Evolutionary conservation across 2,797 vertebrate species (phyloP).

Genomic region (Crenichthys baileyi): DNA sequence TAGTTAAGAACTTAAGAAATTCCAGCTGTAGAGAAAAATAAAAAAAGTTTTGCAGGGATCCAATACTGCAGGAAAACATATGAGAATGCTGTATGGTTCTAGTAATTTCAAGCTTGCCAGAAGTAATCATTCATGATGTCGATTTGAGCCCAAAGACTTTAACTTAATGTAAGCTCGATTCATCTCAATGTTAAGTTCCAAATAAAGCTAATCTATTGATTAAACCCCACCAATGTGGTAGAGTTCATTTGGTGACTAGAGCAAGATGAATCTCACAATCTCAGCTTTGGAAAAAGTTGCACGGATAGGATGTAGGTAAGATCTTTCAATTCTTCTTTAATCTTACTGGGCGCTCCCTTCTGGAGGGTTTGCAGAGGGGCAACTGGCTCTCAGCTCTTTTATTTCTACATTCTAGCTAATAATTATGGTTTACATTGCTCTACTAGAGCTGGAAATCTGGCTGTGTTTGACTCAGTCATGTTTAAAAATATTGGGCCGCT

Average conservation of each 20-base stretch:
- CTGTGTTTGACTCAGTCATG: background rate
- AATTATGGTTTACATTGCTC: background rate
- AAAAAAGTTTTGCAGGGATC: too few relatives aligned
- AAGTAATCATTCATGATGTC: conserved; percentile 19
- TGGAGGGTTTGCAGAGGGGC: conserved; percentile 96
- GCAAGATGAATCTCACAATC: conserved; percentile 99
- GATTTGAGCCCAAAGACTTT: conserved; percentile 56
- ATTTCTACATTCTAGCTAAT: too few relatives aligned
- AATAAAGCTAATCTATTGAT: conserved; percentile 99
- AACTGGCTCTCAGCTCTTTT: conserved; percentile 79
- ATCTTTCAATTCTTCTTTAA: conserved; percentile 94
- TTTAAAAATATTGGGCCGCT: conserved; percentile 33
- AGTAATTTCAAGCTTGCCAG: background rate
- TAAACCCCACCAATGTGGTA: conserved; percentile 99
- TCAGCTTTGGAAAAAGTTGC: conserved; percentile 97
- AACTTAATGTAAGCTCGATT: conserved; percentile 52
- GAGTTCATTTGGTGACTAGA: conserved; percentile 99
- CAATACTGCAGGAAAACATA: too few relatives aligned
- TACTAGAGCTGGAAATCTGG: background rate
- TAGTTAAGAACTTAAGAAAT: conserved; percentile 9
- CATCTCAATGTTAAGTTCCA: conserved; percentile 91
- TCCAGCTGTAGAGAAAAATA: conserved; percentile 4
- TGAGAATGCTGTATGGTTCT: background rate
- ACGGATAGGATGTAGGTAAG: conserved; percentile 99
- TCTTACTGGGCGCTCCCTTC: conserved; percentile 96